Evolutionary conservation across 1,140 invertebrate genomes (phyloP).

Genomic region (Phymastichus coffea): DNA sequence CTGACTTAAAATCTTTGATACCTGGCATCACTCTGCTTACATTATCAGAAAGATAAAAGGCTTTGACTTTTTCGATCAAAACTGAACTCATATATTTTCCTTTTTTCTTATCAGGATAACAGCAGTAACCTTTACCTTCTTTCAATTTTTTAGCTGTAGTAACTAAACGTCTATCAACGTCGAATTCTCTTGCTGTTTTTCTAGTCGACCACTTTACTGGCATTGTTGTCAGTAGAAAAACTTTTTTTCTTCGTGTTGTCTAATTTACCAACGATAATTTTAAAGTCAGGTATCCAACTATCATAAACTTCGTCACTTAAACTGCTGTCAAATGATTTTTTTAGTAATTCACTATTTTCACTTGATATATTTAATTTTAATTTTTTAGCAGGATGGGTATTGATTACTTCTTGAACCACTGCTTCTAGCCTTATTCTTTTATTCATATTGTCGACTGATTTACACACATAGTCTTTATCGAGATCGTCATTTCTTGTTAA

Average conservation of each 20-base stretch:
- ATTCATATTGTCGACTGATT: too few relatives aligned
- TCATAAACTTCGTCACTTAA: too few relatives aligned
- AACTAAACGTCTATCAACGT: neutral
- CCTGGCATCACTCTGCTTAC: slow-evolving; percentile 9
- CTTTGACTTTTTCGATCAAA: neutral
- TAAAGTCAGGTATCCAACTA: slow-evolving; percentile 5
- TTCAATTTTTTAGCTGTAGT: too few relatives aligned
- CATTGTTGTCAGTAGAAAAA: slow-evolving; percentile 11
- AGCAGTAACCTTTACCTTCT: neutral
- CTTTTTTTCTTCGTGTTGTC: neutral
- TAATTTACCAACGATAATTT: neutral
- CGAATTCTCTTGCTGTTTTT: neutral
- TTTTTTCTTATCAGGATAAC: slow-evolving; percentile 2
- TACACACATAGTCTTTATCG: too few relatives aligned
- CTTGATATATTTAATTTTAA: too few relatives aligned
- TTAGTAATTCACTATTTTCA: too few relatives aligned
- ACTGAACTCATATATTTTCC: neutral
- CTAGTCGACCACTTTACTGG: slow-evolving; percentile 6
- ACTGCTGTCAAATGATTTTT: too few relatives aligned
- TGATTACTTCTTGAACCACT: too few relatives aligned
- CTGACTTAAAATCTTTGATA: slow-evolving; percentile 10
- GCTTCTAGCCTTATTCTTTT: too few relatives aligned
- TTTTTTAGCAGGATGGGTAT: too few relatives aligned
- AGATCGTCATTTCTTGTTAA: too few relatives aligned
- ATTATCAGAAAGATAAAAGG: slow-evolving; percentile 3